These are phyloP conservation scores for Agrochola lychnidis DNA, from an alignment of 2,888 invertebrate species.

Conservation along the genomic window DNA sequence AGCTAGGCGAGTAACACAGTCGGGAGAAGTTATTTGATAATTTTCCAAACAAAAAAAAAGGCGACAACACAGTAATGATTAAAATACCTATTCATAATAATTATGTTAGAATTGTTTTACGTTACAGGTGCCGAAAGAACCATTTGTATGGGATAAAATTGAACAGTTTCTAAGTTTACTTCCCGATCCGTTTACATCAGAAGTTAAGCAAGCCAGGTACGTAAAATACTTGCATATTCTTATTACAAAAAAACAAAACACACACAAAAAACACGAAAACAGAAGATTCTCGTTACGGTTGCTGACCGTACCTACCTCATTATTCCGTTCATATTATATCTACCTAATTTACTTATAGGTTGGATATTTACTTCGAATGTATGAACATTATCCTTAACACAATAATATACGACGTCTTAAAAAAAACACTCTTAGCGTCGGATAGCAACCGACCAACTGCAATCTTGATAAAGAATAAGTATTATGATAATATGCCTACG, in stretches of 20 bases:
- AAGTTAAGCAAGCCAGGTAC: slow-evolving; percentile 93
- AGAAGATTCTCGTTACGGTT: neutral
- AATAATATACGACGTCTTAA: neutral
- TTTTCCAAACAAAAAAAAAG: too few species aligned
- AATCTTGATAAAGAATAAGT: slow-evolving; percentile 10
- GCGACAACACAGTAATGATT: neutral
- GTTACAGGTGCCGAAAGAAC: slow-evolving; percentile 86
- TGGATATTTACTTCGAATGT: neutral
- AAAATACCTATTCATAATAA: neutral
- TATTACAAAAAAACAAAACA: too few species aligned
- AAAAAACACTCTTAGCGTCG: neutral
- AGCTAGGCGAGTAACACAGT: too few species aligned
- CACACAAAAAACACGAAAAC: too few species aligned
- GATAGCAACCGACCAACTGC: neutral
- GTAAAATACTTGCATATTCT: slow-evolving; percentile 36
- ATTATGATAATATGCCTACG: neutral
- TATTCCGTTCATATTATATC: neutral
- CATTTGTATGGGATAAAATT: slow-evolving; percentile 94
- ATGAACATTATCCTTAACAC: neutral
- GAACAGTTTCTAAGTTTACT: slow-evolving; percentile 94
- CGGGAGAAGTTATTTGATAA: too few species aligned
- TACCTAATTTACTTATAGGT: neutral
- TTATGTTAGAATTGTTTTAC: slow-evolving; percentile 5
- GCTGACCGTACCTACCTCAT: neutral
- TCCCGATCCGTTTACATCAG: slow-evolving; percentile 93